Conservation (phyloP, 1,140 invertebrate genomes). For the Saccostrea cuccullata region DNA sequence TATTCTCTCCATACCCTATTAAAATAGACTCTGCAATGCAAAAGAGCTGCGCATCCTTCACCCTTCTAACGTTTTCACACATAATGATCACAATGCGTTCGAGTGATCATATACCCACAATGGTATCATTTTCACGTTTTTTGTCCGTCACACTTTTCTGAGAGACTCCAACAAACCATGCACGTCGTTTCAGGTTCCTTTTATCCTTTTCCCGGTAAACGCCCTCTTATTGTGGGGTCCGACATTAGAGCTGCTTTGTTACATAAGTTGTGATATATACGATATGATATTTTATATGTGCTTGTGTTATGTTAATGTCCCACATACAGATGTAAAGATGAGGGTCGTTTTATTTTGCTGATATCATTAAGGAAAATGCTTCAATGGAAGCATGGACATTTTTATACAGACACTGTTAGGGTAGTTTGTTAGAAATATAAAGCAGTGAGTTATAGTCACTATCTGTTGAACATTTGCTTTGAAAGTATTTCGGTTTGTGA, state of each 20-base stretch:
- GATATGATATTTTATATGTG: constrained; percentile 10
- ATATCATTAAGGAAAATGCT: no score
- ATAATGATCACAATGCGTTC: not conserved
- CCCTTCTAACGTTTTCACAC: constrained; percentile 2
- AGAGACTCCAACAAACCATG: not conserved
- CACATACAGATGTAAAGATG: no score
- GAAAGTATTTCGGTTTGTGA: no score
- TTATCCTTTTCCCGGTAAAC: not conserved
- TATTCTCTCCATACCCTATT: no score
- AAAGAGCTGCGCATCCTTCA: not conserved
- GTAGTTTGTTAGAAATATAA: no score
- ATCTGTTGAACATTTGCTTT: no score
- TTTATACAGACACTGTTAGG: no score
- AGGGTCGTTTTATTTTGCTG: no score
- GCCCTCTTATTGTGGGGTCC: constrained; percentile 28
- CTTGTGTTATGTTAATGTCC: no score
- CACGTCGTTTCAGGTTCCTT: not conserved
- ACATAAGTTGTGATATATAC: not conserved
- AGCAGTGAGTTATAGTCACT: no score
- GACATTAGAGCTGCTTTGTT: not conserved
- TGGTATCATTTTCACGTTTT: not conserved
- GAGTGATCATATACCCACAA: not conserved
- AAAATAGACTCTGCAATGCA: not conserved
- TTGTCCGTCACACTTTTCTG: constrained; percentile 11
- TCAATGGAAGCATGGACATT: no score